Evolutionary conservation across 2,797 vertebrate species (phyloP).

Genomic region (Harpagifer antarcticus): DNA sequence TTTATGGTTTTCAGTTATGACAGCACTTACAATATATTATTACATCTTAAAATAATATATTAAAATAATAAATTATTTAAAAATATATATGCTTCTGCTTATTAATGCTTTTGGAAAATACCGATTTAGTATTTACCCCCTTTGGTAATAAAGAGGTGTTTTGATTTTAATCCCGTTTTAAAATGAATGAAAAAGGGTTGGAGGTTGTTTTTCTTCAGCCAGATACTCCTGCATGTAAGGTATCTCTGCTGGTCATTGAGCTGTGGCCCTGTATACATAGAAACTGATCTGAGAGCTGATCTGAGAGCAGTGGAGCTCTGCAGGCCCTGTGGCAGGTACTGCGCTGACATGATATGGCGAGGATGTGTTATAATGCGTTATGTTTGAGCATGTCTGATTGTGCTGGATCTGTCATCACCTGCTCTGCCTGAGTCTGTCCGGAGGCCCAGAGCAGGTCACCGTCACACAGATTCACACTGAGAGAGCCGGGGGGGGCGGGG

Average conservation of each 20-base stretch:
- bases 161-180: background rate
- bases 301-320: constrained; percentile 53
- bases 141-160: background rate
- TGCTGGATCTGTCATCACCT: constrained; percentile 66
- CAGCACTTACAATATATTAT: no score
- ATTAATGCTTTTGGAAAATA: constrained; percentile 15
- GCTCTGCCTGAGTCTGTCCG: constrained; percentile 55
- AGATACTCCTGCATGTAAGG: constrained; percentile 16
- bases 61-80: no score
- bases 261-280: constrained; percentile 57
- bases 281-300: constrained; percentile 67
- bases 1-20: no score
- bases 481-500: no score
- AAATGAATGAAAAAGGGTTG: no score
- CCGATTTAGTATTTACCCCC: background rate
- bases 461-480: constrained; percentile 45
- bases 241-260: constrained; percentile 42
- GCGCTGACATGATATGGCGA: constrained; percentile 65
- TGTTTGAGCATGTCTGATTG: constrained; percentile 70
- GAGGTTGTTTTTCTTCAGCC: background rate
- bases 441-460: constrained; percentile 60
- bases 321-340: constrained; percentile 58
- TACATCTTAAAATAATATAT: no score
- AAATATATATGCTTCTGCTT: background rate
- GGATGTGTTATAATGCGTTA: constrained; percentile 67